Percentiles rank a stretch among this genome's conserved stretches.
Conservation (phyloP, 2,888 invertebrate genomes). For the Bruchidius siliquastri region DNA sequence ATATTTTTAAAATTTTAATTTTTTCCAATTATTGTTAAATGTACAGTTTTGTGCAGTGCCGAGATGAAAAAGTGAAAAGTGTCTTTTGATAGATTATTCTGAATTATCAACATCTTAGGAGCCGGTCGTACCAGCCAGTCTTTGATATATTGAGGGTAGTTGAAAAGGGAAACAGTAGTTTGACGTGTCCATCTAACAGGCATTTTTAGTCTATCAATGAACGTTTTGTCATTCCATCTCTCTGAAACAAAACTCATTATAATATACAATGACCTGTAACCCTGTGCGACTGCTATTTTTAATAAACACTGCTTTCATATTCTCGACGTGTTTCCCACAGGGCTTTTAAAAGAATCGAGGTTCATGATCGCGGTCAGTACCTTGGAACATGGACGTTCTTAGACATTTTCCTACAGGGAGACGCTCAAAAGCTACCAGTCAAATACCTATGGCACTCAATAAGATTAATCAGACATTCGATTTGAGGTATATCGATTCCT, state of each 20-base stretch:
- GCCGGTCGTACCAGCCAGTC: too few relatives aligned
- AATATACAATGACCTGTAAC: background rate
- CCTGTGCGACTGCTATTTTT: background rate
- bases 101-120: too few relatives aligned
- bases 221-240: background rate
- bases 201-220: background rate
- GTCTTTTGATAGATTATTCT: too few relatives aligned
- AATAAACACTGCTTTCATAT: background rate
- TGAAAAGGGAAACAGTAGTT: too few relatives aligned
- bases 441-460: background rate
- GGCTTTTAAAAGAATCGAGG: background rate
- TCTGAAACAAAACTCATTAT: background rate
- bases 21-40: too few relatives aligned
- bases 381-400: background rate
- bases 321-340: background rate
- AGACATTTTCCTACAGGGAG: background rate
- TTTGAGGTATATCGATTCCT: too few relatives aligned
- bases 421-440: background rate
- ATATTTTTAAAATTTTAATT: too few relatives aligned
- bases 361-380: background rate
- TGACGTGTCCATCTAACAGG: too few relatives aligned
- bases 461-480: too few relatives aligned
- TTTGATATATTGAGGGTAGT: too few relatives aligned
- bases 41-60: too few relatives aligned
- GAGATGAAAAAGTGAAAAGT: too few relatives aligned